Base-by-base conservation (phyloP, 2,797 vertebrate species). In the Antennarius maculatus region DNA sequence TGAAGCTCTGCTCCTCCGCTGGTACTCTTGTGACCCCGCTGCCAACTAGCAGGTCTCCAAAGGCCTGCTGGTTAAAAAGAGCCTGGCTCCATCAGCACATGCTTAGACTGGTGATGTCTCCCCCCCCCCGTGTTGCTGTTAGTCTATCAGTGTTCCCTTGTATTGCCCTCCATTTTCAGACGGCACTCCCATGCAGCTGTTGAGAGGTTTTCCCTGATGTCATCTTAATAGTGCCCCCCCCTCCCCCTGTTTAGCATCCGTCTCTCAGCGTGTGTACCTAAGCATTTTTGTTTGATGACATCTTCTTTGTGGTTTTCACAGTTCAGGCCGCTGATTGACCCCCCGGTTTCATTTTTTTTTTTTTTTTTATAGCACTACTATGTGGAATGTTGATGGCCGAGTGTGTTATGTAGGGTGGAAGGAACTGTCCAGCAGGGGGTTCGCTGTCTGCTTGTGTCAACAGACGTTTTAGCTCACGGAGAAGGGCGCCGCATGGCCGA, bases 171-270 rank as follows among this genome's bases (percentile, higher is more conserved):
- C 90, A 91, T 91, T 90, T 90, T 83, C 77, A 89, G 88, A 80
- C 82, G 80, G 84, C 89, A 85, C 87, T 89, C 89, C 90, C 87
- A 80, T 87, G 91, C 93, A 94, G 93, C 94, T 93, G 92, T 90
- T 85, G 85, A 86, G 89, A 82, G 85, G 82, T 88, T 87, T 89
- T 91, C 81, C 83, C 92, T 79, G 81, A 91, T 92, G 89, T 92
- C 86, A 84, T 91, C 88, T 90, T 90, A 93, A 90, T 86, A 84
- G 87, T 43, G 76, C 79, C 77, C 77, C 71, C 56, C 81, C 86
- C 82, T 80, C 86, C 81, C 86, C 76, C 82, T 92, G 88, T 93
- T 93, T 90, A 92, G 90, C 86, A 91, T 86, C 86, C 80, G 56
- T 92, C 92, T 92, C 77, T 94, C 92, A 88, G 71, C 88, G 8